Conservation (phyloP, 23 tunicate species). For the Trididemnum nubilum region DNA sequence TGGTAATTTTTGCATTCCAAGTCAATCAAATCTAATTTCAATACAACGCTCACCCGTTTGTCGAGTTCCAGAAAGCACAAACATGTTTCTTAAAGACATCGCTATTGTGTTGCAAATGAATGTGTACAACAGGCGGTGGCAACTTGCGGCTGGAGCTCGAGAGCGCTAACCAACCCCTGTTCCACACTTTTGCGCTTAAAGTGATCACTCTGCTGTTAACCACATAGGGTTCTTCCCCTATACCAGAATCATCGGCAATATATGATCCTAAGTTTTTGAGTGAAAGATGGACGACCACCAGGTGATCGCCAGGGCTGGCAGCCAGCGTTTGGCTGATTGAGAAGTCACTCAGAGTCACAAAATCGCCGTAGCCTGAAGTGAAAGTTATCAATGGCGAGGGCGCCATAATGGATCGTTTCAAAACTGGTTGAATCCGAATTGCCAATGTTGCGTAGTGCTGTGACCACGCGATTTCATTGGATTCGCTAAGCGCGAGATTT, state of each 20-base stretch:
- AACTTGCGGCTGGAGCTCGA: background rate
- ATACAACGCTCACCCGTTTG: background rate
- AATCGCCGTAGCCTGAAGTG: background rate
- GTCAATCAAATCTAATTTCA: too few relatives aligned
- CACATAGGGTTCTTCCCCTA: too few relatives aligned
- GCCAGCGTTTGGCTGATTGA: background rate
- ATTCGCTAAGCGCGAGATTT: background rate
- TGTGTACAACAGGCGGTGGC: background rate
- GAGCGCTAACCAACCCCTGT: background rate
- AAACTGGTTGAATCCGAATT: background rate
- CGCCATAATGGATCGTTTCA: background rate
- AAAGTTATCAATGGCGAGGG: background rate
- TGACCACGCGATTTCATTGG: background rate
- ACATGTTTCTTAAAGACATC: background rate
- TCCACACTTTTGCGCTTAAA: background rate
- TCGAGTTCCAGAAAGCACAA: background rate
- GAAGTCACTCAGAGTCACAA: background rate
- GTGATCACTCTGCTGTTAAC: background rate
- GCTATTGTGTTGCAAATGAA: background rate
- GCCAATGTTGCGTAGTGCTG: background rate
- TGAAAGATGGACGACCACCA: background rate
- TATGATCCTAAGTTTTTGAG: background rate
- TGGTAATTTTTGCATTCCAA: too few relatives aligned
- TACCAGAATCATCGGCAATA: background rate
- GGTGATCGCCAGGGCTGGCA: background rate